Evolutionary conservation across 2,113 vertebrate genomes (phyloP), one percentile per base, ranked within the genome.

Genomic region (Lasiurus borealis): DNA sequence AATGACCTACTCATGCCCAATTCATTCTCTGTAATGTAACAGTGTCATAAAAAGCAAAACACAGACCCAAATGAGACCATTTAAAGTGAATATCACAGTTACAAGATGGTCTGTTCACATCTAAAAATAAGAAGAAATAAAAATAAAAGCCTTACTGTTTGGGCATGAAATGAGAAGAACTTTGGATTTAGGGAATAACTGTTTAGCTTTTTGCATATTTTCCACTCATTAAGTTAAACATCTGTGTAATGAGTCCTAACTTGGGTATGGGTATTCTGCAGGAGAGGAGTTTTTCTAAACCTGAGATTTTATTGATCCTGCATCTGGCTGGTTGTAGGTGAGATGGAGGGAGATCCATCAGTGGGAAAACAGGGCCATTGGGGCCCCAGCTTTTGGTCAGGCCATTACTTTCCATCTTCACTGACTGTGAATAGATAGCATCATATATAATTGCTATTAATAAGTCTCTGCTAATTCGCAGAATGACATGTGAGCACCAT

Each of bases 361-460:
- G 82, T 78, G 93, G 91, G 91, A 78, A 98, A 97, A 97, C 96
- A 71, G 97, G 97, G 97, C 62, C 98, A 98, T 98, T 98, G 98
- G 96, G 94, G 16, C 98, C 57, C 94, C 68, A 46, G 97, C 95
- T 97, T 97, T 98, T 98, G 97, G 96, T 98, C 98, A 98, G 95
- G 72, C 98, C 97, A 97, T 98, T 98, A 98, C 97, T 98, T 98
- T 98, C 98, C 98, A 77, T 97, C 97, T 98, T 98, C 98, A 98
- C 98, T 98, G 98, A 95, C 85, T 96, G 76, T 96, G 98, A 98
- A 98, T 97, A 98, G 97, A 98, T 97, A 98, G 97, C 94, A 97
- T 98, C 95, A 97, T 98, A 98, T 97, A 97, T 98, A 98, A 98
- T 98, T 98, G 94, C 95, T 98, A 73, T 96, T 98, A 98, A 96